phyloP scores from a whole-genome alignment of 1,140 invertebrate genomes.

The Papilio xuthus region DNA sequence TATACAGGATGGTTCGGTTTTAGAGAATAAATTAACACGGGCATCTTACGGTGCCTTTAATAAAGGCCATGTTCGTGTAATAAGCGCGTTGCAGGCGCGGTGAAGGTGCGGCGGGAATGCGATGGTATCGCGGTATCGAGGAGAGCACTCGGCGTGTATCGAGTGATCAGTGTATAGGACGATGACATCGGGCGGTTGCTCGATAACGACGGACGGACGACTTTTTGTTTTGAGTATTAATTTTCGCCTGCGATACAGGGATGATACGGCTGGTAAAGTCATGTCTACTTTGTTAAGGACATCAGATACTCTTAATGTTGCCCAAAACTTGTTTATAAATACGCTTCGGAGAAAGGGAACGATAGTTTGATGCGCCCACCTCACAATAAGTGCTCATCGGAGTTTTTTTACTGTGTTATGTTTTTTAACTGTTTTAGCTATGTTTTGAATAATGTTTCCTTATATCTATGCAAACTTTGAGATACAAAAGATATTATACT shows the following conservation, averaged over 20 bases:
- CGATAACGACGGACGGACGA: conserved; percentile 59
- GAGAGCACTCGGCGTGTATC: conserved; percentile 56
- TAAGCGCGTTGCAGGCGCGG: conserved; percentile 8
- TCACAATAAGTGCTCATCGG: background rate
- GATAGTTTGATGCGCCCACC: conserved; percentile 1
- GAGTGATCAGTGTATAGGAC: conserved; percentile 65
- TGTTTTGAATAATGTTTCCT: background rate
- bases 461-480: background rate
- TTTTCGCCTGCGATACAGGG: conserved; percentile 68
- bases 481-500: background rate
- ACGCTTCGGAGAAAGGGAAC: conserved; percentile 1
- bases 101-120: conserved; percentile 44
- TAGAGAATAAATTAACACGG: conserved; percentile 38
- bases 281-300: conserved; percentile 49
- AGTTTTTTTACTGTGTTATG: background rate
- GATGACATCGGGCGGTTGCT: conserved; percentile 71
- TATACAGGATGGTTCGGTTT: conserved; percentile 46
- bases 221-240: conserved; percentile 71
- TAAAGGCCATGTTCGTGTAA: conserved; percentile 43
- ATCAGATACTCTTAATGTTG: conserved; percentile 44
- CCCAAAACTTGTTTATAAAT: conserved; percentile 28
- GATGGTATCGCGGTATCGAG: conserved; percentile 59
- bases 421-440: background rate
- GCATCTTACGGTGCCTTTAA: conserved; percentile 9
- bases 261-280: conserved; percentile 55